A percentile compares a stretch with the other conserved stretches of the same genome.
phyloP scores from a whole-genome alignment of 2,797 vertebrate genomes.

The Acestrorhynchus altus region DNA sequence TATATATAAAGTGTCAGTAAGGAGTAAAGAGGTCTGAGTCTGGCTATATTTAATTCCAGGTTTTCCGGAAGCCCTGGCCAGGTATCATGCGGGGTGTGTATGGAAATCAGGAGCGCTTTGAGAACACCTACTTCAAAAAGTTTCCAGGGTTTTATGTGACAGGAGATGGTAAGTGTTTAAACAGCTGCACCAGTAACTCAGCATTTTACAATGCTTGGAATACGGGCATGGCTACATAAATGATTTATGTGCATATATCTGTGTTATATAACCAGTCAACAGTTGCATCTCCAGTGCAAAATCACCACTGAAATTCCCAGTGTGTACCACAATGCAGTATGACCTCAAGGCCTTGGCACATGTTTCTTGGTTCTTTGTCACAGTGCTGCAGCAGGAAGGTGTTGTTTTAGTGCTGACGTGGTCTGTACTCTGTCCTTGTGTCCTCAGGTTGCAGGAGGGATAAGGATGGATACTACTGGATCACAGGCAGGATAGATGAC shows the following conservation, averaged over 20 bases:
- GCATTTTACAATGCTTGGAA: neutral
- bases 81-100: slow-evolving; percentile 82
- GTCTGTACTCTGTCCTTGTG: slow-evolving; percentile 28
- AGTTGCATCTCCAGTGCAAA: neutral
- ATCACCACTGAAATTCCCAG: neutral
- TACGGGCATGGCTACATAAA: neutral
- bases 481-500: slow-evolving; percentile 86
- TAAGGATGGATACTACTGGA: slow-evolving; percentile 87
- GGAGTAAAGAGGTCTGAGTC: neutral
- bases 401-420: slow-evolving; percentile 14
- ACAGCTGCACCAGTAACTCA: neutral
- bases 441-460: slow-evolving; percentile 81
- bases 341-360: slow-evolving; percentile 6
- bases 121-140: slow-evolving; percentile 84
- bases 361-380: neutral
- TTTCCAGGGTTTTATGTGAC: slow-evolving; percentile 85
- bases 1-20: neutral
- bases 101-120: slow-evolving; percentile 80
- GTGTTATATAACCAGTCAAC: no score
- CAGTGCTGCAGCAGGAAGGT: neutral
- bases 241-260: neutral
- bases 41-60: slow-evolving; percentile 63
- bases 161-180: slow-evolving; percentile 77
- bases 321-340: neutral
- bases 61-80: slow-evolving; percentile 83